Evolutionary conservation across 2,113 vertebrate species (phyloP).

Genomic region (Chrysochloris asiatica): DNA sequence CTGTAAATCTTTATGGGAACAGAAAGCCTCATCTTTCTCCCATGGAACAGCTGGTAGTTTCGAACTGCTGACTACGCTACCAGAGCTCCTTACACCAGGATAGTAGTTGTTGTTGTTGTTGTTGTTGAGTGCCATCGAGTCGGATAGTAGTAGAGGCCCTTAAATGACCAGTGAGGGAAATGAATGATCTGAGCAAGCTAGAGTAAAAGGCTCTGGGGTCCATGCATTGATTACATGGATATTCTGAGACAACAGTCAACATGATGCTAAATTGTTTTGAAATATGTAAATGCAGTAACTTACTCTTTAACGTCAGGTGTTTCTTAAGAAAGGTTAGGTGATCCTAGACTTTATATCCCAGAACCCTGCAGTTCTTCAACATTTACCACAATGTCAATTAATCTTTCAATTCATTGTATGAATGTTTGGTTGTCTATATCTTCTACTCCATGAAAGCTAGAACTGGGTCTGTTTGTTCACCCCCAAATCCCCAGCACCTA

Average conservation of each 20-base stretch:
- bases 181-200: background rate
- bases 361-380: background rate
- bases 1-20: too few species aligned
- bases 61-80: too few species aligned
- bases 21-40: too few species aligned
- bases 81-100: too few species aligned
- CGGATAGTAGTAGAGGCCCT: background rate
- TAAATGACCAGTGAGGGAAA: background rate
- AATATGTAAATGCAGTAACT: background rate
- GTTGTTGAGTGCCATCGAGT: too few species aligned
- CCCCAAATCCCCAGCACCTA: background rate
- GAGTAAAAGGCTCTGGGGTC: background rate
- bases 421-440: background rate
- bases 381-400: background rate
- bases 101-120: too few species aligned
- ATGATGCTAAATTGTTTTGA: background rate
- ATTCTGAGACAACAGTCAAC: background rate
- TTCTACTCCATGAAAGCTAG: background rate
- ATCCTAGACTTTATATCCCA: background rate
- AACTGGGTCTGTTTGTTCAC: background rate
- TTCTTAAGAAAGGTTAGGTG: background rate
- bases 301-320: background rate
- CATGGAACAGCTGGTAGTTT: too few species aligned
- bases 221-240: background rate
- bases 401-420: background rate